Base-by-base conservation (phyloP, 2,113 vertebrate genomes). In the Takifugu bimaculatus region DNA sequence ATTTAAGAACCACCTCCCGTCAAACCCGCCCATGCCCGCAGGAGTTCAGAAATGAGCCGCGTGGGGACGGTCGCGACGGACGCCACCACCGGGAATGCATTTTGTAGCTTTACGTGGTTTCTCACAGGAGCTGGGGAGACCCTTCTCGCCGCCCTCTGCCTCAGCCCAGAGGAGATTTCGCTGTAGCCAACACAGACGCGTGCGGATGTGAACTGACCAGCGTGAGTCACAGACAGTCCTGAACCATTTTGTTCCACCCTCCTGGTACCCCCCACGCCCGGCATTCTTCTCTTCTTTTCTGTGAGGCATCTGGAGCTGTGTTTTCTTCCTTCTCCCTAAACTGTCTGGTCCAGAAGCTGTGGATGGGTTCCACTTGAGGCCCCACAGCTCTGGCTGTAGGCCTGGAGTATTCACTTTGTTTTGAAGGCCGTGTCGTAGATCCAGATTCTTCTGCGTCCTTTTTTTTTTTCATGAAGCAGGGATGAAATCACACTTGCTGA, bases 71-170 rank as follows among this genome's bases (percentile, higher is more conserved):
- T 43, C 72, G 52, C 54, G 59, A 65, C 75, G 68, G 78, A 78
- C 25, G 48, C 66, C 64, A 65, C 70, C 67, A 50, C 65, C 57
- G 63, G 20, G 74, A 44, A 59, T 55, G 71, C 72, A 5, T 52
- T 26, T 70, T 75, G 70, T 65, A 68, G 74, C 67, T 73, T 84
- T 35, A 74, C 72, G 50, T 77, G 87, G 84, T 82, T 85, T 83
- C 79, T 12, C 45, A 5, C 45, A 43, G 45, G 64, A 1, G 4
- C 5, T 39, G 35, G 35, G 7, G 5, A 10, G 35, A 39, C 20
- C 20, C 20, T 20, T 20, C 70, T 83, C 73, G 63, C 60, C 65
- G 44, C 60, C 53, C 61, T 70, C 54, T 63, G 48, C 63, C 79
- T 66, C 63, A 83, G 74, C 72, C 77, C 77, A 82, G 80, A 35